Base-by-base conservation (phyloP, 2,888 invertebrate species). In the Acleris literana region DNA sequence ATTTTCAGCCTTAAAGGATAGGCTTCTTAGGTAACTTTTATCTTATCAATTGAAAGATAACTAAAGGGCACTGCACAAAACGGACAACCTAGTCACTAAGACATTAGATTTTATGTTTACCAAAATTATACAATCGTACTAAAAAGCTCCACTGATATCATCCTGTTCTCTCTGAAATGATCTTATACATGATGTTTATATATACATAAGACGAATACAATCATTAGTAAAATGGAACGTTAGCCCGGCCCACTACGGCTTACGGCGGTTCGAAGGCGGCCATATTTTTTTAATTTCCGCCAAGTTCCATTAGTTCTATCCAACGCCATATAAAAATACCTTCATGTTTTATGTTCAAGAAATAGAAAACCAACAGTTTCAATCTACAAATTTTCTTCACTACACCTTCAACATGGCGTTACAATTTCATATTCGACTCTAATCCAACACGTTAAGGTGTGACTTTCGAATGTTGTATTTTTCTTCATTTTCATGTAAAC, bases 401-500 rank as follows among this genome's bases (percentile, higher is more conserved):
- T 59, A 39, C 39, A 39, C 39, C 48, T 46, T 58, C 59, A n/a
- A 54, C 64, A 59, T 54, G 29, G 46, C 44, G 58, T 53, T 18
- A 48, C 46, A 52, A 5, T 48, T 49, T 54, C 49, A 60, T 49
- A 6, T n/a, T 60, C 17, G 18, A 60, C 64, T 44, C 48, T 65
- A 46, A 51, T 22, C 9, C 5, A 16, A 5, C 6, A 1, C 0
- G 7, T 7, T 46, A 56, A 25, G 43, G 22, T 2, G n/a, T 33
- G 44, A 20, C 3, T 3, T 7, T 25, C 6, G 1, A 20, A 18
- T n/a, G 20, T 11, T 33, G 46, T 22, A 16, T 68, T 71, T 75
- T 75, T 70, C 39, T 68, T 59, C 57, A 66, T 58, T 67, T 82
- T 85, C 83, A 82, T 83, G 73, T 78, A 84, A 77, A 79, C 80